Evolutionary conservation across 2,113 vertebrate genomes (phyloP).

Genomic region (Notothenia rossii): DNA sequence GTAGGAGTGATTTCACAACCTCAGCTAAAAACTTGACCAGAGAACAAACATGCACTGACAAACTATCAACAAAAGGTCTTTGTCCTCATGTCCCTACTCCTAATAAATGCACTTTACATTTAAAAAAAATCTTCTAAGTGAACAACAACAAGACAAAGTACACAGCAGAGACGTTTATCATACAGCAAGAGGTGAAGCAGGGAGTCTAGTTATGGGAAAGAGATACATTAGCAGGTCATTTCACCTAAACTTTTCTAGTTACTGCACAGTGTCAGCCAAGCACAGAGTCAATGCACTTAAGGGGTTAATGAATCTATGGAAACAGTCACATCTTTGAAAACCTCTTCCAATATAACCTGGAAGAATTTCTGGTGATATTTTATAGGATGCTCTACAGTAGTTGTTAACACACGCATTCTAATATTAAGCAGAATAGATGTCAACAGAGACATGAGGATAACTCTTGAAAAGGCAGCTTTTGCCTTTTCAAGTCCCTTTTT

Average conservation of each 20-base stretch:
- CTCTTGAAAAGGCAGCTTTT: conserved; percentile 53
- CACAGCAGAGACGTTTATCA: conserved; percentile 85
- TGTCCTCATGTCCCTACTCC: conserved; percentile 77
- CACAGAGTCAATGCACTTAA: conserved; percentile 84
- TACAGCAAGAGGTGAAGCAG: conserved; percentile 81
- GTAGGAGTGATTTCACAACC: conserved; percentile 80
- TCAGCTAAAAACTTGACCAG: conserved; percentile 81
- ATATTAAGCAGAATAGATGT: conserved; percentile 76
- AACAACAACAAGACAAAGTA: conserved; percentile 86
- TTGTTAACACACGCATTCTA: conserved; percentile 82
- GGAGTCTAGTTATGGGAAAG: conserved; percentile 75
- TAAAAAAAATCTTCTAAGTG: conserved; percentile 82
- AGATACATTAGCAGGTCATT: conserved; percentile 84
- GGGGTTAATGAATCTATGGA: conserved; percentile 82
- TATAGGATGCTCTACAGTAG: conserved; percentile 81
- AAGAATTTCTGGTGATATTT: conserved; percentile 78
- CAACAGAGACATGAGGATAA: conserved; percentile 69
- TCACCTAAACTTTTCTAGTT: conserved; percentile 83
- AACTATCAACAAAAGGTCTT: conserved; percentile 82
- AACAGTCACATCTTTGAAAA: conserved; percentile 82
- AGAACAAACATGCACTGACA: conserved; percentile 86
- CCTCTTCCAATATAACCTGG: conserved; percentile 80
- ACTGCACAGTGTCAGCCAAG: conserved; percentile 84
- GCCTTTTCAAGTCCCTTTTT: conserved; percentile 69
- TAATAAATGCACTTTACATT: conserved; percentile 86